Base-by-base conservation (phyloP, 2,113 vertebrate genomes). In the Xenopus laevis region DNA sequence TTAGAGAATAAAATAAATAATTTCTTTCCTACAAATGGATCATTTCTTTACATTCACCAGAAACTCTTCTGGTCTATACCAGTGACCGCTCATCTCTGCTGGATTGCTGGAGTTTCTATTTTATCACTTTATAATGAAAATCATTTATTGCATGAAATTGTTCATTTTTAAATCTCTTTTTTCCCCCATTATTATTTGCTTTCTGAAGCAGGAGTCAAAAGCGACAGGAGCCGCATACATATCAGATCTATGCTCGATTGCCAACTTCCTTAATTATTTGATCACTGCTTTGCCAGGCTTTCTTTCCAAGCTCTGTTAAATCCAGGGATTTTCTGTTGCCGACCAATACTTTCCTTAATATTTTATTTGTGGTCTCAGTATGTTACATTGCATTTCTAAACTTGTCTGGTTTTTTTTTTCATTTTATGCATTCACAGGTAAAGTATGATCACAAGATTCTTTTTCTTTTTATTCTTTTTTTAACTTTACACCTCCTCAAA, bases 241-340 rank as follows among this genome's bases (percentile, higher is more conserved):
- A 13, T 10, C 15, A 13, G 47, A 12, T 50, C 47, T 50, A 12
- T 50, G 47, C 10, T 50, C 53, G 4, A 55, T 55, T 55, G 53
- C 53, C 53, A 55, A 55, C 53, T 18, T 16, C 17, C 16, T n/a
- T 55, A 55, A 55, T 55, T 55, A n/a, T 55, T 55, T 55, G 53
- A 55, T 55, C 53, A 4, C 7, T n/a, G 53, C 53, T 18, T 55
- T 55, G 53, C 53, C 53, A 55, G 53, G 8, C 15, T 2, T 55
- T 55, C 53, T 55, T 55, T 55, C 53, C 15, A 55, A 55, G 53
- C 53, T 9, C 53, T 55, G 53, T 55, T 55, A 55, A 55, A 55
- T 55, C 53, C 17, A 7, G 53, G 17, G 53, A 55, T 55, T 55
- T 55, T n/a, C 13, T n/a, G 5, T 16, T n/a, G 16, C 53, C 11